A percentile compares a stretch with the other conserved stretches of the same genome.
Evolutionary conservation across 2,797 vertebrate species (phyloP).

Genomic region (Todus mexicanus): DNA sequence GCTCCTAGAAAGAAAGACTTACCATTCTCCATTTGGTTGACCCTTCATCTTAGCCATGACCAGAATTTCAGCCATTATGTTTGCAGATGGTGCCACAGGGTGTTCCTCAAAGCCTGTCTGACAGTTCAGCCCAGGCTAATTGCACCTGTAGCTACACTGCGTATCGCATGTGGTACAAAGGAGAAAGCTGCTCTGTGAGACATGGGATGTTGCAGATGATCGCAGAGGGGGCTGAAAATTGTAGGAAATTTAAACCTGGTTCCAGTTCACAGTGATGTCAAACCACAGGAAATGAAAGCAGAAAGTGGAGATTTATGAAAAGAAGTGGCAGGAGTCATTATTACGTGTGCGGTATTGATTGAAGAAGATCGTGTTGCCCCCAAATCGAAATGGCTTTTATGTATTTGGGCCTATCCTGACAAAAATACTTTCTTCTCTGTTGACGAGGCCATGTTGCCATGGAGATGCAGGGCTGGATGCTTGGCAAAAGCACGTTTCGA

Average conservation of each 20-base stretch:
- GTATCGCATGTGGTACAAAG: accelerated
- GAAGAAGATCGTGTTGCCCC: conserved; percentile 69
- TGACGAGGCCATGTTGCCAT: conserved; percentile 72
- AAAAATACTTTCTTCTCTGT: conserved; percentile 73
- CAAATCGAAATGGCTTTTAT: conserved; percentile 76
- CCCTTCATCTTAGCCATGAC: background rate
- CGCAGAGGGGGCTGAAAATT: conserved; percentile 2
- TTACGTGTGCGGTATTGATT: conserved; percentile 74
- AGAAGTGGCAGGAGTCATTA: conserved; percentile 65
- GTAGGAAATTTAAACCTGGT: conserved; percentile 57
- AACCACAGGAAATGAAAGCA: conserved; percentile 70
- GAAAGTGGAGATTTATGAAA: conserved; percentile 70
- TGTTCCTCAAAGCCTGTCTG: background rate
- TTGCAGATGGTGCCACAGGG: background rate
- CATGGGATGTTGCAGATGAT: background rate
- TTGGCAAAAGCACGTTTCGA: conserved; percentile 69
- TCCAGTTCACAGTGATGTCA: conserved; percentile 66
- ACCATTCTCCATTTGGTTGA: background rate
- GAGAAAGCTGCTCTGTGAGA: background rate
- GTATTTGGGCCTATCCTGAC: conserved; percentile 74
- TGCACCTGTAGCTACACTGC: background rate
- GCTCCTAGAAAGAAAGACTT: background rate
- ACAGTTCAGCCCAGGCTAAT: background rate
- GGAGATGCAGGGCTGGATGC: conserved; percentile 66
- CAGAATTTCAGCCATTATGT: background rate